Conservation (phyloP, 2,113 vertebrate species). For the Glaucidium brasilianum region DNA sequence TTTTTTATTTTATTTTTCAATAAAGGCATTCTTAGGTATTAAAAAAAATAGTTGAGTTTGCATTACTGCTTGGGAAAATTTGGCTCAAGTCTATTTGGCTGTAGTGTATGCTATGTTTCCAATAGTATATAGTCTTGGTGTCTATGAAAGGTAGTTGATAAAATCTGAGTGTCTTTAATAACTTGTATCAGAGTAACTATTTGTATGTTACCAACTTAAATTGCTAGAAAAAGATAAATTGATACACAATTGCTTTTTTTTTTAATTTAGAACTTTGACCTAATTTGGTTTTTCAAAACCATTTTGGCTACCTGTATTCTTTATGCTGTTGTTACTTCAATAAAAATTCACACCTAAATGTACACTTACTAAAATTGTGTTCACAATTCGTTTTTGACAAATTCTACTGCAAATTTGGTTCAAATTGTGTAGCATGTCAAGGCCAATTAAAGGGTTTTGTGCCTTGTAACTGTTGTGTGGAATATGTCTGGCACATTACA, state of each 20-base stretch:
- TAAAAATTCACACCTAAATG: constrained; percentile 97
- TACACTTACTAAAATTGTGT: constrained; percentile 96
- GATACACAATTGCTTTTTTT: constrained; percentile 77
- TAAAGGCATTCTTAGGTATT: constrained; percentile 81
- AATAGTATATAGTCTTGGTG: constrained; percentile 89
- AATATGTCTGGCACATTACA: constrained; percentile 79
- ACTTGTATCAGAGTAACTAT: constrained; percentile 89
- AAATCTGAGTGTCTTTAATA: constrained; percentile 86
- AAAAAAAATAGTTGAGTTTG: constrained; percentile 80
- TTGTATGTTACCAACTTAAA: constrained; percentile 95
- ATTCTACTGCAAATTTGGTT: constrained; percentile 94
- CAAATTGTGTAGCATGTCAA: constrained; percentile 84
- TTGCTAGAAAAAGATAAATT: constrained; percentile 85
- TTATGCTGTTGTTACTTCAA: constrained; percentile 99
- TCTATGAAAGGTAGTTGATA: constrained; percentile 88
- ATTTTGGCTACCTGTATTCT: constrained; percentile 98
- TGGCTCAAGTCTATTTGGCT: constrained; percentile 87
- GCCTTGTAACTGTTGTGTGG: constrained; percentile 79
- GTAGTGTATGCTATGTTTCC: constrained; percentile 90
- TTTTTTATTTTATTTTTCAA: constrained; percentile 82
- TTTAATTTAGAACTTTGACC: constrained; percentile 82
- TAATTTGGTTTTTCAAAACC: constrained; percentile 87
- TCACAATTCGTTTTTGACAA: constrained; percentile 98
- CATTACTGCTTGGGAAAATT: constrained; percentile 86
- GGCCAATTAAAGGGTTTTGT: constrained; percentile 80